Evolutionary conservation across 2,888 invertebrate genomes (phyloP).

Genomic region (Chrysodeixis includens): DNA sequence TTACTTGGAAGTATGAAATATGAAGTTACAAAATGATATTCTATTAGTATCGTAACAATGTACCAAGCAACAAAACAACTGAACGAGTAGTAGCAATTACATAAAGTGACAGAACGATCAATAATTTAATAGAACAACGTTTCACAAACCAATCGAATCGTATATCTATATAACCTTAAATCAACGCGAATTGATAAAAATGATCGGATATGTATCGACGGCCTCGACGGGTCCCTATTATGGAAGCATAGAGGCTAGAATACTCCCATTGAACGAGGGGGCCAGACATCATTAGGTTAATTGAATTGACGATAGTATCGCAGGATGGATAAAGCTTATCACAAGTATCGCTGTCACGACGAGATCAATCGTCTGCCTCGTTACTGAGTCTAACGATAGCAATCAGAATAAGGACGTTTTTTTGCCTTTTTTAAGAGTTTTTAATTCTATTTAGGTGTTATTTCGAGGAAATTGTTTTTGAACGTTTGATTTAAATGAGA

Average conservation of each 20-base stretch:
- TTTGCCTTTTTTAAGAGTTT: constrained; percentile 44
- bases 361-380: constrained; percentile 80
- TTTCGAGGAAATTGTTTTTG: constrained; percentile 20
- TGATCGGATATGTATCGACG: constrained; percentile 57
- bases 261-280: constrained; percentile 57
- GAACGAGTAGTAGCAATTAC: not conserved
- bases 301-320: constrained; percentile 81
- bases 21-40: no score
- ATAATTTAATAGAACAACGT: constrained; percentile 1
- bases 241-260: constrained; percentile 59
- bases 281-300: constrained; percentile 80
- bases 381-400: constrained; percentile 67
- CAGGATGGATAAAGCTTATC: constrained; percentile 78
- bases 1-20: no score
- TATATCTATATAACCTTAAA: constrained; percentile 56
- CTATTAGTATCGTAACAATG: not conserved
- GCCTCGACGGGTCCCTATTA: constrained; percentile 60
- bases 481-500: not conserved
- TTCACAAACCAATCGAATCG: constrained; percentile 51
- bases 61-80: not conserved
- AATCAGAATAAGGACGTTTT: constrained; percentile 59
- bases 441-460: constrained; percentile 51
- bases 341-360: constrained; percentile 74
- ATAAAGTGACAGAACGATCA: constrained; percentile 1
- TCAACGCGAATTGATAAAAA: constrained; percentile 49